A percentile compares a stretch with the other conserved stretches of the same genome.
Evolutionary conservation across 1,140 invertebrate genomes (phyloP).

Genomic region (Drosophila santomea): DNA sequence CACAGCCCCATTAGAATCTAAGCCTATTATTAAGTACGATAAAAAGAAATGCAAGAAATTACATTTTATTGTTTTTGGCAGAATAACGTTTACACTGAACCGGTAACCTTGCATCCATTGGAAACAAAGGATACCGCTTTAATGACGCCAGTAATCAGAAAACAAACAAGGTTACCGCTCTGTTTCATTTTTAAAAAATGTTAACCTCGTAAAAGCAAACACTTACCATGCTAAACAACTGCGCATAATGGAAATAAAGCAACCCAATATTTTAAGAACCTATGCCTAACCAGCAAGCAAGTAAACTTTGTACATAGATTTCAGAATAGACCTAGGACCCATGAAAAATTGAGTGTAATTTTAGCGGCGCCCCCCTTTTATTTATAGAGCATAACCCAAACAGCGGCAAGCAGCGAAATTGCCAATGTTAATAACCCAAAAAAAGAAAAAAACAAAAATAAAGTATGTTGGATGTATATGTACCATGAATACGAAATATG

Average conservation of each 20-base stretch:
- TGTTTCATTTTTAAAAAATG: constrained; percentile 69
- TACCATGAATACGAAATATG: constrained; percentile 31
- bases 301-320: constrained; percentile 37
- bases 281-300: constrained; percentile 20
- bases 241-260: constrained; percentile 45
- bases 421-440: constrained; percentile 37
- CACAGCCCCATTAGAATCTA: constrained; percentile 7
- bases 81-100: constrained; percentile 7
- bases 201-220: constrained; percentile 22
- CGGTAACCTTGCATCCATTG: neutral
- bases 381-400: constrained; percentile 34
- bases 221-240: constrained; percentile 20
- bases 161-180: constrained; percentile 1
- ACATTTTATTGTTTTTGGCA: constrained; percentile 43
- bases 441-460: constrained; percentile 36
- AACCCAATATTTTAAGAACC: constrained; percentile 41
- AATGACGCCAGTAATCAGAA: constrained; percentile 6
- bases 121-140: neutral
- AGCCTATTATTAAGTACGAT: constrained; percentile 24
- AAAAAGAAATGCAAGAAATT: constrained; percentile 34
- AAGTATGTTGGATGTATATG: constrained; percentile 66
- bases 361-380: constrained; percentile 23
- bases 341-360: constrained; percentile 48
- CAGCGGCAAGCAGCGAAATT: constrained; percentile 18
- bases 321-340: constrained; percentile 31